Percentiles rank a stretch among this genome's conserved stretches.
phyloP scores from a whole-genome alignment of 2,888 invertebrate genomes.

The Diaperis boleti region DNA sequence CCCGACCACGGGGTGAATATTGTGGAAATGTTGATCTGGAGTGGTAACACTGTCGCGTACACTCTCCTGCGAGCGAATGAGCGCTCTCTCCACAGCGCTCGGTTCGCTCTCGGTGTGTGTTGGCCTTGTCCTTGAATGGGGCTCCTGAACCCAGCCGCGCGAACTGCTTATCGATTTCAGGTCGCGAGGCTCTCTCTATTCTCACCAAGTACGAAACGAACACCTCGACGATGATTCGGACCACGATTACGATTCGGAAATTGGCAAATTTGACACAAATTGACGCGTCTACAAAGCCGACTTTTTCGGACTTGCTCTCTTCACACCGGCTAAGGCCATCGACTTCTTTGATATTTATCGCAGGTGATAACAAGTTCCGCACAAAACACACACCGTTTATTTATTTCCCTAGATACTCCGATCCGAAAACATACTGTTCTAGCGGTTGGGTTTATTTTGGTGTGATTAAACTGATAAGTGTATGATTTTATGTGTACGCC shows the following conservation, averaged over 20 bases:
- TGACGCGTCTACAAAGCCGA: background rate
- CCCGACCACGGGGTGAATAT: constrained; percentile 55
- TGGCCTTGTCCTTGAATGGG: constrained; percentile 73
- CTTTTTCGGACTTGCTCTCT: background rate
- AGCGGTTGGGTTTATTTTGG: background rate
- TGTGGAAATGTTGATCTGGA: constrained; percentile 12
- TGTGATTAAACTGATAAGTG: background rate
- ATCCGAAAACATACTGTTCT: background rate
- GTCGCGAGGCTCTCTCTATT: constrained; percentile 52
- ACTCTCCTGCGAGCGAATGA: constrained; percentile 45
- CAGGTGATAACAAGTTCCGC: background rate
- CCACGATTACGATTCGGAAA: background rate
- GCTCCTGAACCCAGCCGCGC: constrained; percentile 65
- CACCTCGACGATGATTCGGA: constrained; percentile 3
- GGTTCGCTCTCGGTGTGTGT: constrained; percentile 57
- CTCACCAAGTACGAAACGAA: constrained; percentile 1
- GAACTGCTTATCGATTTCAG: constrained; percentile 65
- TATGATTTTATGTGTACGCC: background rate
- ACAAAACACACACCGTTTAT: background rate
- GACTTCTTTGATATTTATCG: background rate
- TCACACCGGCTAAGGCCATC: background rate
- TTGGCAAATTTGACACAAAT: background rate
- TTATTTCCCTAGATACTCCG: background rate
- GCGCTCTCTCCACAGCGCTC: constrained; percentile 55
- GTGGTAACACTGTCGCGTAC: constrained; percentile 28